Base-by-base conservation (phyloP, 2,113 vertebrate species). In the Saccopteryx leptura region DNA sequence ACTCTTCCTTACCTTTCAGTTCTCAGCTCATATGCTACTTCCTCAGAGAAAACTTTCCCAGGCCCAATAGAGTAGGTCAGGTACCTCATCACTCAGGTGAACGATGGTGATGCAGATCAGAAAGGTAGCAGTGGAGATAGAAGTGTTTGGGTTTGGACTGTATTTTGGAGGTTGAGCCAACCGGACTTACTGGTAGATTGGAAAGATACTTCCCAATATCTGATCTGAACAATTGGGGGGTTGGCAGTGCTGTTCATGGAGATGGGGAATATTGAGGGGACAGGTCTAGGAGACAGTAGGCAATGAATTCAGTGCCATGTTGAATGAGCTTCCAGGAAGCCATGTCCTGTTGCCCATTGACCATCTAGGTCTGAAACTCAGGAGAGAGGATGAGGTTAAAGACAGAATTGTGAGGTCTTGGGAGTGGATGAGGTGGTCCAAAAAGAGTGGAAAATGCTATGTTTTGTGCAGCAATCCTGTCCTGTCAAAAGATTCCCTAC, bases 151-250 rank as follows among this genome's bases (percentile, higher is more conserved):
- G 58, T 66, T 90, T 81, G 23, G 52, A 28, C 28, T 89, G 7
- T 65, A 72, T 89, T 93, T 91, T 92, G 58, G 58, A 96, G 88
- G 63, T 52, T 68, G 72, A 91, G 13, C 7, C 75, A 87, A 50
- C 3, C 75, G 9, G 39, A 95, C 46, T 74, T 81, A 28, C 8
- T 66, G 19, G 60, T 91, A 5, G 26, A 74, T 63, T 93, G 52
- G 58, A 54, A 96, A 92, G 80, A 79, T 87, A 58, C 52, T 2
- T 82, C 56, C 52, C 60, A 28, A n/a, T 94, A 88, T 95, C 86
- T 94, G 76, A 65, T 28, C 76, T 92, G 79, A 58, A 83, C 12
- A 28, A 82, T 6, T 79, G 31, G 48, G 18, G 5, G 17, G 0
- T 54, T 91, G 50, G 48, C 5, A 81, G 54, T 75, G 48, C 69